Base-by-base conservation (phyloP, 2,113 vertebrate species). In the Poeciliopsis prolifica region DNA sequence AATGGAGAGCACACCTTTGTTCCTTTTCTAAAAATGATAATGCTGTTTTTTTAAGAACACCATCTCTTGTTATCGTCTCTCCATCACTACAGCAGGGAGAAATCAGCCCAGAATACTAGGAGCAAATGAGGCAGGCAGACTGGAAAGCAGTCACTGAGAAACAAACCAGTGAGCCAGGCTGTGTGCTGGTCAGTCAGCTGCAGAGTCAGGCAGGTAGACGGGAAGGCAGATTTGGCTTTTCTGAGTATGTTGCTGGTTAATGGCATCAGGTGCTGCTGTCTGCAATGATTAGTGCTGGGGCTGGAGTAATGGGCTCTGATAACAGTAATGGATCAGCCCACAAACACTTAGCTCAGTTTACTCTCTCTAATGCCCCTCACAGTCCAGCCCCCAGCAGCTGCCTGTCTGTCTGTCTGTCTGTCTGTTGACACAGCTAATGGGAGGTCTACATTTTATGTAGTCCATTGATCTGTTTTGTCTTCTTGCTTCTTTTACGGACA, bases 311-410 rank as follows among this genome's bases (percentile, higher is more conserved):
- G 92, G 92, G 79, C 88, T 93, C 90, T 92, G 92, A 93, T 93
- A 93, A 92, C 92, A 87, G 89, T 93, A 92, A 93, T 93, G 90
- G 91, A 92, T 91, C 89, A 79, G 92, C 91, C 91, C 92, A 89
- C 90, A 93, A 92, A 93, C 92, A 93, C 91, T 93, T 93, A 93
- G 91, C 91, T 91, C 79, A 74, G 92, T 93, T 93, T 93, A 92
- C 91, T 92, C 90, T 91, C 88, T 90, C 88, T 92, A 92, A 93
- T 90, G 88, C 87, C 84, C 87, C 92, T 90, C 85, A 76, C 82
- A 87, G 88, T 85, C 87, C 87, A 35, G 63, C 87, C 86, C 81
- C 77, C 86, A 80, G 86, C 91, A 92, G 90, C 92, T 90, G 90
- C 81, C 83, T 83, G 88, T 87, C 84, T 61, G 78, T 85, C 83